Base-by-base conservation (phyloP, 2,888 invertebrate genomes). In the Cryptops parisi region DNA sequence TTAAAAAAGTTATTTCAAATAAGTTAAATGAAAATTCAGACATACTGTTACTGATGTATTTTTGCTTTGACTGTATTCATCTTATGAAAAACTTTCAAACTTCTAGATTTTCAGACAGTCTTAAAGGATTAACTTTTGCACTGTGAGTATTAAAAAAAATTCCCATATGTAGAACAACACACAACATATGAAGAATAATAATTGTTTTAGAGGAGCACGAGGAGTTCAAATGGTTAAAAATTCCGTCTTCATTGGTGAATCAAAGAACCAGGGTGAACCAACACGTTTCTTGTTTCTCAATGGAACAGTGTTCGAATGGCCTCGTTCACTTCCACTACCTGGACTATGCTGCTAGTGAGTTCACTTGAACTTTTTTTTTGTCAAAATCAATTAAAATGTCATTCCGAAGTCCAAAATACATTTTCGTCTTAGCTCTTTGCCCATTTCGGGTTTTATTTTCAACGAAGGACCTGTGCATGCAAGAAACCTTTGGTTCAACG, bases 111-210 rank as follows among this genome's bases (percentile, higher is more conserved):
- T 21, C 50, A 3, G 50, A 50, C 19, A 50, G 50, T 27, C 41
- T 50, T 23, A 50, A 50, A 27, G 50, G 50, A 41, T 23, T 50
- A 22, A 50, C 50, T n/a, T 50, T 50, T 41, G 50, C 50, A 12
- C 25, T 50, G 50, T 50, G 25, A 50, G 50, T 40, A 41, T 19
- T 19, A 19, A 33, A 9, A 33, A 15, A 33, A 33, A 33, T 33
- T 33, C 15, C 15, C 6, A 33, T 9, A 9, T 33, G 15, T 33
- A 9, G 15, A 33, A 6, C 6, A 33, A 33, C 9, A 9, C 15
- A 33, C 33, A 33, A 9, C 6, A 33, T 33, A 9, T 33, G 6
- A 33, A 33, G 6, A 33, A 9, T 33, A 33, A 33, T 33, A 9
- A 9, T 33, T 33, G 15, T 39, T 50, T 41, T 26, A 50, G 50